These are phyloP conservation scores for Apodemus agrarius DNA, from an alignment of 2,797 vertebrate genomes.

Conservation along the genomic window DNA sequence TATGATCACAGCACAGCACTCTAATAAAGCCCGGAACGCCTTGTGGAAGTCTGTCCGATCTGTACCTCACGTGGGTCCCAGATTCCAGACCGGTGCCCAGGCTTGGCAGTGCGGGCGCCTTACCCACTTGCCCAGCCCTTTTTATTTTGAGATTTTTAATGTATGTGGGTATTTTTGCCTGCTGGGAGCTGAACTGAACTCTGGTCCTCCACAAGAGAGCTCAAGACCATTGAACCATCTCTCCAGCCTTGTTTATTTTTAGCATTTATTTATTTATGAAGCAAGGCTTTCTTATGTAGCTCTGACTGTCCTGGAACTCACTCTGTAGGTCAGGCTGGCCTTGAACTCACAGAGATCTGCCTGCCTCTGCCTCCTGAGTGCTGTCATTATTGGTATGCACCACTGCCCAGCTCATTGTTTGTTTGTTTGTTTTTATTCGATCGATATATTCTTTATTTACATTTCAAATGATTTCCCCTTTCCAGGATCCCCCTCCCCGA, in stretches of 20 bases:
- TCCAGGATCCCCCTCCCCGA: no score
- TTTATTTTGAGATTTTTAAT: no score
- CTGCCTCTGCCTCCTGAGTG: background rate
- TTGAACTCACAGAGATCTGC: background rate
- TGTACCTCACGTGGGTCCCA: no score
- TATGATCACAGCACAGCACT: no score
- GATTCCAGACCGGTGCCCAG: no score
- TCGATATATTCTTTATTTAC: no score
- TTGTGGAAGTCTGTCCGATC: no score
- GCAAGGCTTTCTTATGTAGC: background rate
- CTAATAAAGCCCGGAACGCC: no score
- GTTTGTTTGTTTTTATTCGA: background rate
- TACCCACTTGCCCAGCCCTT: no score
- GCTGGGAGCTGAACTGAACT: background rate
- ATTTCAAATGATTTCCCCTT: no score
- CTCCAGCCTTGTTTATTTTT: background rate
- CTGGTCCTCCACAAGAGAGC: background rate
- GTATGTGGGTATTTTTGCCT: background rate
- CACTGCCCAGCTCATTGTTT: accelerated
- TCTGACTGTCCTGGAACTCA: background rate
- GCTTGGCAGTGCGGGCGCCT: no score
- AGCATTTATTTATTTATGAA: background rate
- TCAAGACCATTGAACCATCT: background rate
- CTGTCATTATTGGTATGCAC: background rate
- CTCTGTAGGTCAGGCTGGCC: background rate